phyloP scores from a whole-genome alignment of 1,140 invertebrate species.

The Lucilia sericata region DNA sequence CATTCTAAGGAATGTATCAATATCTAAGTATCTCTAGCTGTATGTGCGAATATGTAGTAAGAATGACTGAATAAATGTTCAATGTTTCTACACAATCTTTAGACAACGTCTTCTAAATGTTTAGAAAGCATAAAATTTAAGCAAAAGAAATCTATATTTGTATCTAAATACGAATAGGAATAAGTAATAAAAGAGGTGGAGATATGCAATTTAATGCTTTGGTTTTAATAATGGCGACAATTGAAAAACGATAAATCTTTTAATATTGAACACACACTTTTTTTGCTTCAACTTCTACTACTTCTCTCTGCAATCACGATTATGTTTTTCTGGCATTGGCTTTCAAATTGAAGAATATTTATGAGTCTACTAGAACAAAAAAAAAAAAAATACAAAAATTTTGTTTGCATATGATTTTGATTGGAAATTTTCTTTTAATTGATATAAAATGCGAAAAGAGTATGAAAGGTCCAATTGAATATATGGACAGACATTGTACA shows the following conservation, averaged over 20 bases:
- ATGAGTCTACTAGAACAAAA: neutral
- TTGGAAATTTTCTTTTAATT: no score
- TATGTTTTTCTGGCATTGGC: slow-evolving; percentile 19
- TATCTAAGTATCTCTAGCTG: neutral
- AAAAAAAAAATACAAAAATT: no score
- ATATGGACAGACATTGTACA: no score
- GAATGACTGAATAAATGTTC: no score
- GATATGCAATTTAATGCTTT: slow-evolving; percentile 13
- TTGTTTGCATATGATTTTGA: no score
- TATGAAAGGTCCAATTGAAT: no score
- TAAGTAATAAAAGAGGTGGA: neutral
- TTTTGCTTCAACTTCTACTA: neutral
- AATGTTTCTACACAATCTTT: no score
- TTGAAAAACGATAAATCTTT: slow-evolving; percentile 27
- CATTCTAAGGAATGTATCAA: neutral
- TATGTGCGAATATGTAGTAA: no score
- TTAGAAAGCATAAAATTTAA: slow-evolving; percentile 8
- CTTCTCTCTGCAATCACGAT: neutral
- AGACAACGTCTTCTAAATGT: neutral
- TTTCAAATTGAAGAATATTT: slow-evolving; percentile 8
- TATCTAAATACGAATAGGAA: neutral
- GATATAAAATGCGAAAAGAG: no score
- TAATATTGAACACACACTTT: neutral
- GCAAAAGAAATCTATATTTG: neutral
- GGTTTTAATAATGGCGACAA: slow-evolving; percentile 4